Conservation (phyloP, 2,888 invertebrate species). For the Troglohyphantes excavatus region DNA sequence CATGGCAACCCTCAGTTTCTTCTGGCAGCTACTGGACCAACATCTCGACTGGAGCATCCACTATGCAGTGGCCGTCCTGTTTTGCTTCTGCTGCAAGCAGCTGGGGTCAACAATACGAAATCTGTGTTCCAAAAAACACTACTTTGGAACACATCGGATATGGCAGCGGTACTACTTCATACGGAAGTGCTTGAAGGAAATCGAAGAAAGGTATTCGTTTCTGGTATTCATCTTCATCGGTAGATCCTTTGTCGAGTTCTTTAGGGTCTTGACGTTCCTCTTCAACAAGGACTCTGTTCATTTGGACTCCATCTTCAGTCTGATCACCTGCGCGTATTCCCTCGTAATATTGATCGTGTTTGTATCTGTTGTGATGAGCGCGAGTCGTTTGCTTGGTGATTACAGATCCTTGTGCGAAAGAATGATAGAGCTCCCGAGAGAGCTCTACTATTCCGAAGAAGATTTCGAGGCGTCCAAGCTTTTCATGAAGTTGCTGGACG, state of each 20-base stretch:
- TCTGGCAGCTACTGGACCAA: neutral
- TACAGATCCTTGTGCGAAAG: slow-evolving; percentile 9
- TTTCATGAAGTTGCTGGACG: neutral
- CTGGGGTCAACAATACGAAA: neutral
- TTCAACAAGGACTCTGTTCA: neutral
- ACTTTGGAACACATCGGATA: neutral
- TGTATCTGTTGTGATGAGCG: neutral
- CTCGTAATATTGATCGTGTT: neutral
- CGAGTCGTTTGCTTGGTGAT: neutral
- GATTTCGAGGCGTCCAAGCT: neutral
- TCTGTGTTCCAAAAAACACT: slow-evolving; percentile 12
- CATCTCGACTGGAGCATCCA: slow-evolving; percentile 35
- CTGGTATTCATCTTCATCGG: slow-evolving; percentile 8
- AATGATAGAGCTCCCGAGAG: slow-evolving; percentile 11
- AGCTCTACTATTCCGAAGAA: neutral
- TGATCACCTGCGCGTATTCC: neutral
- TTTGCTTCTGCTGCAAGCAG: slow-evolving; percentile 21
- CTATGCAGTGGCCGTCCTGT: slow-evolving; percentile 22
- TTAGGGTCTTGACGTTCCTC: slow-evolving; percentile 1
- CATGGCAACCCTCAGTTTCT: neutral
- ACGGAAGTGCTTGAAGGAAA: slow-evolving; percentile 6
- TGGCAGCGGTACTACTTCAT: slow-evolving; percentile 19
- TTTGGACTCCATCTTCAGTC: neutral
- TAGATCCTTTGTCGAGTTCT: slow-evolving; percentile 10
- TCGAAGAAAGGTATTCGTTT: slow-evolving; percentile 17